Evolutionary conservation across 2,888 invertebrate genomes (phyloP), one percentile per base, ranked within the genome.

Genomic region (Conistra vaccinii): DNA sequence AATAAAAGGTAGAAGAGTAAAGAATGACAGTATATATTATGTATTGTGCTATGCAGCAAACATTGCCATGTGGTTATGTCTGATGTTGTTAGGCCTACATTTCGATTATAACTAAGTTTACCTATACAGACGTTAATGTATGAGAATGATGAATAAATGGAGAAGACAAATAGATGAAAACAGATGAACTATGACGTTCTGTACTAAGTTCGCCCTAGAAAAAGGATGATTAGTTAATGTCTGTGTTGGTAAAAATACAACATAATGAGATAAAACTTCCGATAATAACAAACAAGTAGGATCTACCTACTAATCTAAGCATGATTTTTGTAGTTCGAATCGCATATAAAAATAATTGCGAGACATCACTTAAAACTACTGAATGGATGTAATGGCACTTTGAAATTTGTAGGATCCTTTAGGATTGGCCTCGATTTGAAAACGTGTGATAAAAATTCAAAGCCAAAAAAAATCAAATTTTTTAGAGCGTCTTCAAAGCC

Each of bases 311-410:
- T 45, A 51, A 23, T 17, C 12, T n/a, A 29, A 29, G 17, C 29
- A 69, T 23, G 42, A 26, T 76, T 76, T 76, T 76, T 51, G 32
- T 53, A 53, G 29, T n/a, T n/a, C n/a, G n/a, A 61, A 53, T 45
- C 53, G 10, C 35, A 1, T 69, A 26, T 51, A 45, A 42, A 60
- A 42, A 42, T 20, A 17, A 69, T 58, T 14, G 17, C n/a, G 29
- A 73, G 29, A 26, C 1, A 3, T 35, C 2, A 26, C 53, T 48
- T 60, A 78, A 48, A 78, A 29, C 45, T 72, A 78, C 20, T 55
- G 20, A 14, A 72, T 66, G 45, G 17, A 29, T 62, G 55, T 57
- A 73, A 78, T 78, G 78, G 73, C 78, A 78, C 66, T 73, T 61
- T 78, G 9, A 62, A 60, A 55, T 62, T 29, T 55, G 20, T 4